Evolutionary conservation across 1,140 invertebrate species (phyloP), one percentile per base, ranked within the genome.

Genomic region (Latrodectus geometricus): DNA sequence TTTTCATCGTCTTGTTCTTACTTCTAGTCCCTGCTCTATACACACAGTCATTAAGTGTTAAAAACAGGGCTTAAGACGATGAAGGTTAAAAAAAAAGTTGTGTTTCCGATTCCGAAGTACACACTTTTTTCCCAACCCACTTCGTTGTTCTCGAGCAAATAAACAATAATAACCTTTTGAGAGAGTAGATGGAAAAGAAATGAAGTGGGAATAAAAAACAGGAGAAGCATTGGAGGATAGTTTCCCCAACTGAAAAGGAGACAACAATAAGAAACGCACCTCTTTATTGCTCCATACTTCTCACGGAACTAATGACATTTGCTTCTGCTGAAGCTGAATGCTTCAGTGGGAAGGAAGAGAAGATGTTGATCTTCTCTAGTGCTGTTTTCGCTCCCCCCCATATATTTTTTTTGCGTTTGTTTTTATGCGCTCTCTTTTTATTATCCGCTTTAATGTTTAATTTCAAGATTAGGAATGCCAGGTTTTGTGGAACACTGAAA

Each of bases 231-330:
- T 49, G 49, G 23, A 48, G 15, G 35, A 20, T 65, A 70, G 70
- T 80, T 80, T 65, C 70, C 49, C 68, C 49, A 17, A 23, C 15
- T 80, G 78, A 69, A 70, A 80, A 80, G 66, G 50, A 70, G 50
- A 70, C 78, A 54, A 69, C 68, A 69, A 80, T 50, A 23, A 52
- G 68, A 70, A 70, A 66, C 68, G 78, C 78, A 23, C 70, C 49
- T 54, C 68, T 80, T 80, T 80, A 80, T 80, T 80, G 65, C 61
- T 80, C 65, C 20, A 17, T 20, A 49, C 76, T 49, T 66, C 68
- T 80, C 78, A 21, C 78, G 70, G 52, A 80, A 70, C 78, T 80
- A 80, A 80, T 70, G 66, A 80, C 78, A 70, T 80, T 80, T 80
- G 56, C 68, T 80, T 80, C 78, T 80, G 69, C 56, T 21, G 15